Conservation (phyloP, 2,113 vertebrate genomes). For the Rhabdomys dilectus region DNA sequence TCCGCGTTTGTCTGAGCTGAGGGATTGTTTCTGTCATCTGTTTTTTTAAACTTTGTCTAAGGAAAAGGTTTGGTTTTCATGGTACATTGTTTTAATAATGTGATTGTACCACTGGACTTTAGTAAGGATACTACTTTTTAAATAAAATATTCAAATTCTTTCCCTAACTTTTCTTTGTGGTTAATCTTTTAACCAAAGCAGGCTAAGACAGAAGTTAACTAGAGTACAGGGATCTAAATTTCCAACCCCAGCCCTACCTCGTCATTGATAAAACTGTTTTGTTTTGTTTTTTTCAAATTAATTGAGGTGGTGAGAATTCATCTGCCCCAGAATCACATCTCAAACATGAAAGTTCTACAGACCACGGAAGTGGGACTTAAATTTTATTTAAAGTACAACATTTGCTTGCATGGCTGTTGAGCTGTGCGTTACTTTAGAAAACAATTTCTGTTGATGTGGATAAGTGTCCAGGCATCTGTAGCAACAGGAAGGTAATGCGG, state of each 20-base stretch:
- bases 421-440: not conserved
- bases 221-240: not conserved
- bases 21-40: conserved; percentile 44
- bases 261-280: not conserved
- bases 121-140: conserved; percentile 1
- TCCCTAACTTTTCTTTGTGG: conserved; percentile 15
- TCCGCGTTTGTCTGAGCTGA: conserved; percentile 48
- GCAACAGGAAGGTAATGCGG: not conserved
- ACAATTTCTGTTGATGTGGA: not conserved
- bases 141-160: not conserved
- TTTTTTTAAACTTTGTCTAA: conserved; percentile 40
- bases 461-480: not conserved
- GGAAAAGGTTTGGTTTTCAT: not conserved
- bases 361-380: not conserved
- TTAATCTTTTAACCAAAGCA: conserved; percentile 4
- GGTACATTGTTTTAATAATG: conserved; percentile 54
- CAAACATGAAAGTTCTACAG: not conserved
- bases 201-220: not conserved
- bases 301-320: not conserved
- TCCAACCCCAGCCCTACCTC: not conserved
- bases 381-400: not conserved
- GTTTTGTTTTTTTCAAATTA: not conserved
- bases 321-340: not conserved
- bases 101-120: conserved; percentile 4
- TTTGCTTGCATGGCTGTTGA: not conserved